Conservation (phyloP, 2,888 invertebrate species). For the Calliphora vomitoria region DNA sequence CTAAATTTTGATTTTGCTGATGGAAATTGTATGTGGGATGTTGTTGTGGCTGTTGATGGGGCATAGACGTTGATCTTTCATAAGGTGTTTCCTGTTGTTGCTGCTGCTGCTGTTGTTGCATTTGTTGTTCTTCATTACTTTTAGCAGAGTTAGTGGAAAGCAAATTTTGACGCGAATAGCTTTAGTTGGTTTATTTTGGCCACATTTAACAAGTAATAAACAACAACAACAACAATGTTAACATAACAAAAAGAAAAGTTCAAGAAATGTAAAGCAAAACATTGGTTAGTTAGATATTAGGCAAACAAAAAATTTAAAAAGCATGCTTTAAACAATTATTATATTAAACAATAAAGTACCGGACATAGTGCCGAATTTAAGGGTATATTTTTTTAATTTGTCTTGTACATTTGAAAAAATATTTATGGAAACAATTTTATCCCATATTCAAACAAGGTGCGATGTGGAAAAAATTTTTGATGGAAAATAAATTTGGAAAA, state of each 20-base stretch:
- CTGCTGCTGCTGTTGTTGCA: slow-evolving; percentile 80
- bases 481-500: too few species aligned
- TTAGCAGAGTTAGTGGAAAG: slow-evolving; percentile 89
- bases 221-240: slow-evolving; percentile 54
- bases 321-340: slow-evolving; percentile 45
- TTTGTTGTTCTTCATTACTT: slow-evolving; percentile 88
- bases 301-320: slow-evolving; percentile 1
- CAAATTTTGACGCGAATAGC: slow-evolving; percentile 95
- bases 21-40: slow-evolving; percentile 68
- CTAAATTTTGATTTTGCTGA: slow-evolving; percentile 73
- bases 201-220: slow-evolving; percentile 50
- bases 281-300: slow-evolving; percentile 50
- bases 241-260: slow-evolving; percentile 44
- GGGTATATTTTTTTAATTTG: too few species aligned
- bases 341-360: not conserved
- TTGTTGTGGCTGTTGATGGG: slow-evolving; percentile 70
- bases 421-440: too few species aligned
- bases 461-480: too few species aligned
- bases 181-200: slow-evolving; percentile 81
- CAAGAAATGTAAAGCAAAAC: slow-evolving; percentile 75
- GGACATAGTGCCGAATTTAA: too few species aligned
- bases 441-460: too few species aligned
- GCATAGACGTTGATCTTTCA: slow-evolving; percentile 59
- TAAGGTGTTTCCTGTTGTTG: slow-evolving; percentile 83
- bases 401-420: too few species aligned